Evolutionary conservation across 2,888 invertebrate genomes (phyloP).

Genomic region (Drosophila yooni): DNA sequence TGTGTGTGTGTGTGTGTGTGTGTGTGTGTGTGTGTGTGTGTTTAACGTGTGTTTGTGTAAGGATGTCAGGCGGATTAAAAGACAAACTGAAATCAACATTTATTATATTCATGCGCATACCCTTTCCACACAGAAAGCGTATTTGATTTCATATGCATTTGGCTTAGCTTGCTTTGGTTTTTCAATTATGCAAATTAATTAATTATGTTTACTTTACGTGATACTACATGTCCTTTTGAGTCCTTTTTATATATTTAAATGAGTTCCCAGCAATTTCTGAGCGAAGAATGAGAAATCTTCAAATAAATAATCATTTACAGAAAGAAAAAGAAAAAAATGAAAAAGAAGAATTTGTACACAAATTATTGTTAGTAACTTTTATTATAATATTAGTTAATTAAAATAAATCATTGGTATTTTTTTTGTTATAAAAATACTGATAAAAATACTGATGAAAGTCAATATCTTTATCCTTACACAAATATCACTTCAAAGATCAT

Average conservation of each 20-base stretch:
- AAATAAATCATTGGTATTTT: rapidly evolving
- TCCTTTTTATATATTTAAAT: background rate
- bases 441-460: background rate
- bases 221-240: background rate
- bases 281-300: background rate
- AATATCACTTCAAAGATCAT: background rate
- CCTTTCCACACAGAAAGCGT: slow-evolving; percentile 13
- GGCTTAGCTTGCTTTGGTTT: background rate
- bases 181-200: background rate
- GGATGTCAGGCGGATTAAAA: slow-evolving; percentile 16
- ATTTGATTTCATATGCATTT: slow-evolving; percentile 10
- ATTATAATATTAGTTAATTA: background rate
- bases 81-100: slow-evolving; percentile 30
- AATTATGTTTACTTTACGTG: background rate
- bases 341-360: background rate
- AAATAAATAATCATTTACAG: too few species aligned
- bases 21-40: background rate
- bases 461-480: rapidly evolving
- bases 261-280: background rate
- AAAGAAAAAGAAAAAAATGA: too few species aligned
- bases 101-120: slow-evolving; percentile 13
- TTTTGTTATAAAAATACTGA: background rate
- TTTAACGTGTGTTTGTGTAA: background rate
- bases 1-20: too few species aligned
- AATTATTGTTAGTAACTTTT: background rate